A percentile compares a stretch with the other conserved stretches of the same genome.
These are phyloP conservation scores for Drosophila mauritiana DNA, from an alignment of 1,140 invertebrate genomes.

Conservation along the genomic window DNA sequence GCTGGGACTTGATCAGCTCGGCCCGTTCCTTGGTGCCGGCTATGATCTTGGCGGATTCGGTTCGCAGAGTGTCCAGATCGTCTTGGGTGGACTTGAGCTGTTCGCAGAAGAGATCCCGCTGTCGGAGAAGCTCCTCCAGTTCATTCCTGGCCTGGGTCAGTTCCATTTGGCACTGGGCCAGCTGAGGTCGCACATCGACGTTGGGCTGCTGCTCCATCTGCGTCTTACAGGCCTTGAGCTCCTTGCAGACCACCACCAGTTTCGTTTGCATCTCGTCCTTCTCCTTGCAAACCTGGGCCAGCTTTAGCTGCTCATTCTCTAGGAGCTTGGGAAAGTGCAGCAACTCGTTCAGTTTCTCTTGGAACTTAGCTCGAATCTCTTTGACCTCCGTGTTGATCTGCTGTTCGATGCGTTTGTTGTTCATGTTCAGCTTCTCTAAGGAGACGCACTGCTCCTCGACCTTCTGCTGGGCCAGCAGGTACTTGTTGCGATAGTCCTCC, in stretches of 20 bases:
- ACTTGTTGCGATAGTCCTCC: conserved; percentile 91
- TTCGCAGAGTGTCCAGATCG: conserved; percentile 88
- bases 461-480: conserved; percentile 89
- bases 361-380: conserved; percentile 90
- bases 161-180: conserved; percentile 75
- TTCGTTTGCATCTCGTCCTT: conserved; percentile 78
- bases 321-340: conserved; percentile 90
- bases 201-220: conserved; percentile 46
- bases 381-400: conserved; percentile 91
- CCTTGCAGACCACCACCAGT: conserved; percentile 77
- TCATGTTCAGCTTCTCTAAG: conserved; percentile 90
- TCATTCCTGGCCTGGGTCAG: conserved; percentile 55
- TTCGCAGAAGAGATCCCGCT: conserved; percentile 80
- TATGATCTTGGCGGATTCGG: conserved; percentile 90
- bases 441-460: conserved; percentile 90
- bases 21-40: conserved; percentile 88
- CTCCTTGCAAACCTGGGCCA: conserved; percentile 89
- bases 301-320: conserved; percentile 89
- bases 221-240: conserved; percentile 67
- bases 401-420: conserved; percentile 90
- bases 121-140: conserved; percentile 66
- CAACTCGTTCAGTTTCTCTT: conserved; percentile 90
- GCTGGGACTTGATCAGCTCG: conserved; percentile 86
- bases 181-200: conserved; percentile 63
- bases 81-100: conserved; percentile 86